A percentile compares a stretch with the other conserved stretches of the same genome.
phyloP scores from a whole-genome alignment of 1,140 invertebrate species.

The Plutomurus gul region DNA sequence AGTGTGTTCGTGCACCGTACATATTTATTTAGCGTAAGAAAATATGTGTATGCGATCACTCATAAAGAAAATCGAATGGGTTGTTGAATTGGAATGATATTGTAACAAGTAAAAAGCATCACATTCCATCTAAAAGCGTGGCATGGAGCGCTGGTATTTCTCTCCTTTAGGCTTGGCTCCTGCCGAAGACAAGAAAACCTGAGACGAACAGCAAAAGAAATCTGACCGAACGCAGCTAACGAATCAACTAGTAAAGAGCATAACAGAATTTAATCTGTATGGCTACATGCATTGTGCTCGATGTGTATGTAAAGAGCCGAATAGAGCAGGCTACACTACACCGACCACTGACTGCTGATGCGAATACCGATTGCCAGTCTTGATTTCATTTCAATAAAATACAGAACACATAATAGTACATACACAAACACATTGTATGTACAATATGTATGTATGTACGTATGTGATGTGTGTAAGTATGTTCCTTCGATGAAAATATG shows the following conservation, averaged over 20 bases:
- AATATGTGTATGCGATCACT: too few species aligned
- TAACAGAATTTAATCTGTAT: not conserved
- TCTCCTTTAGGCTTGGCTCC: not conserved
- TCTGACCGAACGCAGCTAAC: not conserved
- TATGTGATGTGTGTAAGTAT: too few species aligned
- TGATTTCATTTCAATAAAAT: constrained; percentile 28
- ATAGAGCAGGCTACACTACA: not conserved
- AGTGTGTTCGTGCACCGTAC: too few species aligned
- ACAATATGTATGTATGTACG: not conserved
- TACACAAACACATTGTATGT: not conserved
- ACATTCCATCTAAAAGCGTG: constrained; percentile 37
- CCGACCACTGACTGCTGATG: constrained; percentile 11
- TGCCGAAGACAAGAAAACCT: constrained; percentile 24
- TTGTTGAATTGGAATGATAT: too few species aligned
- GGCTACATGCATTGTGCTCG: not conserved
- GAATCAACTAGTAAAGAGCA: not conserved
- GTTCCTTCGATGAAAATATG: too few species aligned
- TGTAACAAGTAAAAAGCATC: too few species aligned
- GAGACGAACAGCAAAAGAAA: not conserved
- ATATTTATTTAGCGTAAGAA: too few species aligned
- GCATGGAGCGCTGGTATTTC: constrained; percentile 40
- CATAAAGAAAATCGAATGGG: too few species aligned
- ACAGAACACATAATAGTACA: not conserved
- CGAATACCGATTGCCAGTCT: constrained; percentile 9
- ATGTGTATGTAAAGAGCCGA: not conserved